These are phyloP conservation scores for Gryllus longicercus DNA, from an alignment of 2,888 invertebrate species.

Conservation along the genomic window DNA sequence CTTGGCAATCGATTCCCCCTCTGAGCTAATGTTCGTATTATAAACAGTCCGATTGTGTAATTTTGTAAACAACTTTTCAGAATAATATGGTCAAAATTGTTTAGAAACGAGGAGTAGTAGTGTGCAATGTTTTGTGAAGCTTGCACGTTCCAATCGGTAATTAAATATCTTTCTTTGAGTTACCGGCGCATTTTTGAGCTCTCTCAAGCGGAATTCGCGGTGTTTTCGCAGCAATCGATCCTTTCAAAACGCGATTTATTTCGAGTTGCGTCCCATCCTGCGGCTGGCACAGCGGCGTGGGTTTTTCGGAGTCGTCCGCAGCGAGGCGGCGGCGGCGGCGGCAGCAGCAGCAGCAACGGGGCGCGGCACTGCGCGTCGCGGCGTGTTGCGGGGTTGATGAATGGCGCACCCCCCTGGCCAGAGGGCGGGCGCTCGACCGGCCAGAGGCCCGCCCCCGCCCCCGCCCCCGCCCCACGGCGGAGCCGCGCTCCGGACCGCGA, in stretches of 20 bases:
- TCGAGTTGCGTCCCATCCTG: conserved; percentile 17
- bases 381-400: neutral
- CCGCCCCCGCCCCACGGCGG: neutral
- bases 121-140: too few relatives aligned
- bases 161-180: too few relatives aligned
- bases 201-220: neutral
- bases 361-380: too few relatives aligned
- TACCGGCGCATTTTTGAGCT: neutral
- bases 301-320: neutral
- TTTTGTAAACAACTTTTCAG: too few relatives aligned
- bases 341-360: too few relatives aligned
- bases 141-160: too few relatives aligned
- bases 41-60: too few relatives aligned
- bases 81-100: too few relatives aligned
- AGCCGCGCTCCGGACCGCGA: neutral
- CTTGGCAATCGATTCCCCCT: too few relatives aligned
- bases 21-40: too few relatives aligned
- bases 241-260: conserved; percentile 17
- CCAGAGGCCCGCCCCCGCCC: neutral
- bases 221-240: conserved; percentile 6
- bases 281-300: conserved; percentile 1
- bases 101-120: too few relatives aligned
- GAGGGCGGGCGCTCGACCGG: neutral
- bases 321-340: neutral
- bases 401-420: neutral